These are phyloP conservation scores for Octodonta nipae DNA, from an alignment of 2,888 invertebrate genomes.

Conservation along the genomic window DNA sequence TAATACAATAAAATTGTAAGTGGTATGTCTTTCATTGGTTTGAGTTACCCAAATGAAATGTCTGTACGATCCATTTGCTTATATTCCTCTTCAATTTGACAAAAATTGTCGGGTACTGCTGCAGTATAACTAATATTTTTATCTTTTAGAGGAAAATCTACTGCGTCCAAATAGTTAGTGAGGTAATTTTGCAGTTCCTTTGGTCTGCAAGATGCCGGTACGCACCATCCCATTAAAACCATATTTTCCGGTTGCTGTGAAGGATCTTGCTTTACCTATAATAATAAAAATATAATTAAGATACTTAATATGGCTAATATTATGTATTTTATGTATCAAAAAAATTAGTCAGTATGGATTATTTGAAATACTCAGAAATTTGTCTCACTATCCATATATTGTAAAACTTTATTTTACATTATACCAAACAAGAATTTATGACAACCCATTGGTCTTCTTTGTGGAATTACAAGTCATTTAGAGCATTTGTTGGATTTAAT, in stretches of 20 bases:
- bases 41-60: slow-evolving; percentile 21
- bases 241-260: slow-evolving; percentile 23
- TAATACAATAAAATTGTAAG: too few species aligned
- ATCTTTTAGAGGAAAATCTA: slow-evolving; percentile 25
- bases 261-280: slow-evolving; percentile 21
- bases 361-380: too few species aligned
- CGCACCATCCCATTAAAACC: slow-evolving; percentile 23
- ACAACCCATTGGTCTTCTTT: too few species aligned
- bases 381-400: too few species aligned
- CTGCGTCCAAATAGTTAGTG: slow-evolving; percentile 16
- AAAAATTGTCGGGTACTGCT: slow-evolving; percentile 14
- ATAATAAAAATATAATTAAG: too few species aligned
- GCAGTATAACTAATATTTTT: slow-evolving; percentile 19
- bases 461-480: too few species aligned
- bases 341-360: too few species aligned
- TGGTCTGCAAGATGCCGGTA: slow-evolving; percentile 24
- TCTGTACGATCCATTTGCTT: slow-evolving; percentile 19
- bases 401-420: too few species aligned
- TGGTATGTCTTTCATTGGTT: background rate
- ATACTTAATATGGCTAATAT: too few species aligned
- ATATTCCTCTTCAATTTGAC: slow-evolving; percentile 17
- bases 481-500: too few species aligned
- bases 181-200: slow-evolving; percentile 18
- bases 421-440: too few species aligned
- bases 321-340: too few species aligned